phyloP scores from a whole-genome alignment of 2,113 vertebrate genomes.

The Oenanthe melanoleuca region DNA sequence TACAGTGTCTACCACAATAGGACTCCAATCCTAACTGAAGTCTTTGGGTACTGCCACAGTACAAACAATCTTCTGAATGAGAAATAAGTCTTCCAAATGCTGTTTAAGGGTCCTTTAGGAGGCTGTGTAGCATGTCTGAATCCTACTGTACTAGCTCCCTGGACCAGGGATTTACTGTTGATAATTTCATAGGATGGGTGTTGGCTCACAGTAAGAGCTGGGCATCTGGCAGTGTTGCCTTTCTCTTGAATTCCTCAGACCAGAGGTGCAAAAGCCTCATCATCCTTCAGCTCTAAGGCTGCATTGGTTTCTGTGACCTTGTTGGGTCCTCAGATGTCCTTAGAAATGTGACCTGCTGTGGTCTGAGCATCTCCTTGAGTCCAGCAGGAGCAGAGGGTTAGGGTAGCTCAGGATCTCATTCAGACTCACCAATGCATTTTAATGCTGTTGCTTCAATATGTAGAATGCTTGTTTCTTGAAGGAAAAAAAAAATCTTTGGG shows the following conservation, averaged over 20 bases:
- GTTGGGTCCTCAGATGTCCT: background rate
- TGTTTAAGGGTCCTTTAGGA: background rate
- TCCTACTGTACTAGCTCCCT: background rate
- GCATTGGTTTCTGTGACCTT: background rate
- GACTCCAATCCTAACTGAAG: background rate
- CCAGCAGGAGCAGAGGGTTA: background rate
- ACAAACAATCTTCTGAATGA: background rate
- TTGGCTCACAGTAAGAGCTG: background rate
- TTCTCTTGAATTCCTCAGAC: background rate
- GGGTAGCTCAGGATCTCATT: background rate
- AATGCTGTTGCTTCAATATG: background rate
- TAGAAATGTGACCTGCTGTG: background rate
- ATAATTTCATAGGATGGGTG: background rate
- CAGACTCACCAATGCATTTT: background rate
- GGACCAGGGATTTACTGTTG: background rate
- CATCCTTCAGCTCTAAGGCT: background rate
- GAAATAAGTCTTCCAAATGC: background rate
- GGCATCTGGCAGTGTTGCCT: background rate
- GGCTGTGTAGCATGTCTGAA: background rate
- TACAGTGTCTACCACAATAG: rapidly evolving
- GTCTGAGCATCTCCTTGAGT: background rate
- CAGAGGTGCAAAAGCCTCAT: background rate
- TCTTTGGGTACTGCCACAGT: background rate
- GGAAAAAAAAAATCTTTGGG: background rate
- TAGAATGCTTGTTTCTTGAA: background rate